These are phyloP conservation scores for Dicrurus megarhynchus DNA, from an alignment of 2,113 vertebrate genomes.

Conservation along the genomic window DNA sequence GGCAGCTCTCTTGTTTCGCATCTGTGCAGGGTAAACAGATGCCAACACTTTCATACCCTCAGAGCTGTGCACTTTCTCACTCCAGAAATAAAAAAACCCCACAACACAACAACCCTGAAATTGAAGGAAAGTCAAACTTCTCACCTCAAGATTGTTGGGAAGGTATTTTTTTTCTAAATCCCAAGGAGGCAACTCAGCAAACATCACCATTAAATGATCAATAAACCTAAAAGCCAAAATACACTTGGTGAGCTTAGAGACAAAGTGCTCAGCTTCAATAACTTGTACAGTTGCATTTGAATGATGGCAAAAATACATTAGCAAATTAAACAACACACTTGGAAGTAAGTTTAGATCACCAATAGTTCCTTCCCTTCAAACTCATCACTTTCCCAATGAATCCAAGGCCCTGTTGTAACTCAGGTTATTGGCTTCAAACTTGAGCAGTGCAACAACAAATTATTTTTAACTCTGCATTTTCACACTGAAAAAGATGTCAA, in stretches of 20 bases:
- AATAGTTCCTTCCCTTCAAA: neutral
- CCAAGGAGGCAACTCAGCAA: conserved; percentile 91
- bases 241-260: neutral
- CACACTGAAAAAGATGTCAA: neutral
- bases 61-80: neutral
- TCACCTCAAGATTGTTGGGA: conserved; percentile 84
- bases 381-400: neutral
- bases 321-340: neutral
- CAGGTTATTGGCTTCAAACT: neutral
- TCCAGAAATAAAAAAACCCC: neutral
- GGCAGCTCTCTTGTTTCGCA: neutral
- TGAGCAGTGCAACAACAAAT: neutral
- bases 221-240: conserved; percentile 79
- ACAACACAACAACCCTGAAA: neutral
- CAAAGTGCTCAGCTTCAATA: neutral
- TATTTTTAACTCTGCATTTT: neutral
- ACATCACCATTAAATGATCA: conserved; percentile 91
- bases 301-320: neutral
- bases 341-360: neutral
- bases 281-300: neutral
- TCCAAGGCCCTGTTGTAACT: neutral
- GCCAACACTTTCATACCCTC: neutral
- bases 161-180: conserved; percentile 88
- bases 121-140: conserved; percentile 12
- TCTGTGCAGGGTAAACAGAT: neutral